Evolutionary conservation across 1,140 invertebrate species (phyloP).

Genomic region (Idris sp.): DNA sequence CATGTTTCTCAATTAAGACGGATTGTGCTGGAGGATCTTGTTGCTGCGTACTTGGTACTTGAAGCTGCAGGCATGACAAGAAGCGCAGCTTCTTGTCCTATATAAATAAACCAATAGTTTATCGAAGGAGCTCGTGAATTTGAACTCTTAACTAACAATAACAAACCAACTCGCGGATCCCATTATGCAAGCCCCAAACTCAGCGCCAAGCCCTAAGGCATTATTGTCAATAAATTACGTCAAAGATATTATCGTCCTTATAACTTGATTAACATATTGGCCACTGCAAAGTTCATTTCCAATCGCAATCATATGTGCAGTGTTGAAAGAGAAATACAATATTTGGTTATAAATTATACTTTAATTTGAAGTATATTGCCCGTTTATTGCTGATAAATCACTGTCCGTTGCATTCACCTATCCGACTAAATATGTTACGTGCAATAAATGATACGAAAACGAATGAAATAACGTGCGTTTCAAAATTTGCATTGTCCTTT

Average conservation of each 20-base stretch:
- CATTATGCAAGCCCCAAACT: slow-evolving; percentile 51
- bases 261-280: slow-evolving; percentile 55
- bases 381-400: slow-evolving; percentile 61
- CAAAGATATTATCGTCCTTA: slow-evolving; percentile 53
- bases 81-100: slow-evolving; percentile 52
- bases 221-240: slow-evolving; percentile 52
- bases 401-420: slow-evolving; percentile 43
- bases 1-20: slow-evolving; percentile 50
- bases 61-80: slow-evolving; percentile 37
- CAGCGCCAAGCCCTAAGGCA: slow-evolving; percentile 20
- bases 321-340: slow-evolving; percentile 53
- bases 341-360: slow-evolving; percentile 57
- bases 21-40: slow-evolving; percentile 30
- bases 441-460: slow-evolving; percentile 44
- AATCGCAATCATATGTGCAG: slow-evolving; percentile 27
- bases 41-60: slow-evolving; percentile 45
- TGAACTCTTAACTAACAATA: slow-evolving; percentile 63
- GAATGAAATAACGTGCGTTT: slow-evolving; percentile 29
- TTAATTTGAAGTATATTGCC: slow-evolving; percentile 56
- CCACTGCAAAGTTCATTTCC: slow-evolving; percentile 41
- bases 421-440: slow-evolving; percentile 44
- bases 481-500: slow-evolving; percentile 56
- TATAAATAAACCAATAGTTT: slow-evolving; percentile 62
- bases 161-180: slow-evolving; percentile 57
- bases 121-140: slow-evolving; percentile 52